Conservation (phyloP, 2,888 invertebrate species). For the Sympetrum striolatum region DNA sequence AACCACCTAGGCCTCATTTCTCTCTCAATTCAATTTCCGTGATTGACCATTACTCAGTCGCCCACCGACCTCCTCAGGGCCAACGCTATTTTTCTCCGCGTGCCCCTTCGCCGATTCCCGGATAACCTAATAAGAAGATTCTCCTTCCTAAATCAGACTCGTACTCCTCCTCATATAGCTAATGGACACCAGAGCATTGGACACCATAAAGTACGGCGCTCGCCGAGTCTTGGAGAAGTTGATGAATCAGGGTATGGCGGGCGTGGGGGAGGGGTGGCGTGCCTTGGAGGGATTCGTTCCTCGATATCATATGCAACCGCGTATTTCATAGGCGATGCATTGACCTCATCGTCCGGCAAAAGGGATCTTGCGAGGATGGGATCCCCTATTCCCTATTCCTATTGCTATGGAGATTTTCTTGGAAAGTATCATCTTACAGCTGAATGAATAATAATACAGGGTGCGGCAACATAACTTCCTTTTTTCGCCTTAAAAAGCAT, state of each 20-base stretch:
- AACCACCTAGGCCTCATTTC: slow-evolving; percentile 44
- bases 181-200: background rate
- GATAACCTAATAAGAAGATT: background rate
- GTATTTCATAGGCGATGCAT: background rate
- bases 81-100: background rate
- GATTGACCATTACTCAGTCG: slow-evolving; percentile 45
- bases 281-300: background rate
- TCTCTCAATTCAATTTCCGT: slow-evolving; percentile 46
- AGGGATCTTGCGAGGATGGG: background rate
- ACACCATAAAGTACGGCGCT: background rate
- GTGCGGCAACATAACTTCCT: too few relatives aligned
- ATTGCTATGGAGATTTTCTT: too few relatives aligned
- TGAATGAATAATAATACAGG: too few relatives aligned
- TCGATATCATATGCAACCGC: background rate
- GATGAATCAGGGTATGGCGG: background rate
- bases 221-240: background rate
- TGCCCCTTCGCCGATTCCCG: background rate
- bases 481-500: too few relatives aligned
- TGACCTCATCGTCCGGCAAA: background rate
- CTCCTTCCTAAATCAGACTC: background rate
- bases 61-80: background rate
- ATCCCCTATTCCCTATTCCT: too few relatives aligned
- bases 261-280: background rate
- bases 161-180: background rate
- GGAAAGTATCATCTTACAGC: too few relatives aligned